Conservation (phyloP, 2,113 vertebrate genomes). For the Rhipidura dahli region DNA sequence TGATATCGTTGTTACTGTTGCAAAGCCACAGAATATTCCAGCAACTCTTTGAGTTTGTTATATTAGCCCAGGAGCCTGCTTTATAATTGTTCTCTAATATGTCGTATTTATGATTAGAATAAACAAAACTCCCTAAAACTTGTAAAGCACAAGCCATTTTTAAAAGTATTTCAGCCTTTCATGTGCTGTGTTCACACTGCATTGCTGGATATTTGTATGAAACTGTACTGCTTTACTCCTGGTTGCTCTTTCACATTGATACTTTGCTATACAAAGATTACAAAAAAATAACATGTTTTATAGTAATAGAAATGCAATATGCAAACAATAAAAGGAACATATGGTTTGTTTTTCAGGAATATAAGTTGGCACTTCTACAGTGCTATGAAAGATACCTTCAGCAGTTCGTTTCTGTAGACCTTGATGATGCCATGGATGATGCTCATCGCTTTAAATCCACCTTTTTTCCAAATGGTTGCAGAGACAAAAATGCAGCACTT, state of each 20-base stretch:
- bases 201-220: not conserved
- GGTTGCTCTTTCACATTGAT: not conserved
- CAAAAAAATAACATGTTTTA: not conserved
- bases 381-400: slow-evolving; percentile 86
- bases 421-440: slow-evolving; percentile 73
- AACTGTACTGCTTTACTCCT: not conserved
- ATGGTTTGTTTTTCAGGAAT: slow-evolving; percentile 72
- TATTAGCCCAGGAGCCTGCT: not conserved
- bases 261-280: not conserved
- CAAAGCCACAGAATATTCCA: not conserved
- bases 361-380: slow-evolving; percentile 84
- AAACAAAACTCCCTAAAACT: not conserved
- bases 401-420: slow-evolving; percentile 64
- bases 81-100: not conserved
- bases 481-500: slow-evolving; percentile 72
- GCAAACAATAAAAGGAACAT: not conserved
- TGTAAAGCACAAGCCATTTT: not conserved
- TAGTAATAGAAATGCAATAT: not conserved
- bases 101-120: not conserved
- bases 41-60: not conserved
- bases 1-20: not conserved
- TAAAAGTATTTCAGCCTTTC: not conserved
- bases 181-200: not conserved
- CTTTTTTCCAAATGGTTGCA: slow-evolving; percentile 86
- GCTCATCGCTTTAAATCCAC: slow-evolving; percentile 74